Percentiles rank a stretch among this genome's conserved stretches.
These are phyloP conservation scores for Deilephila elpenor DNA, from an alignment of 2,888 invertebrate genomes.

Conservation along the genomic window DNA sequence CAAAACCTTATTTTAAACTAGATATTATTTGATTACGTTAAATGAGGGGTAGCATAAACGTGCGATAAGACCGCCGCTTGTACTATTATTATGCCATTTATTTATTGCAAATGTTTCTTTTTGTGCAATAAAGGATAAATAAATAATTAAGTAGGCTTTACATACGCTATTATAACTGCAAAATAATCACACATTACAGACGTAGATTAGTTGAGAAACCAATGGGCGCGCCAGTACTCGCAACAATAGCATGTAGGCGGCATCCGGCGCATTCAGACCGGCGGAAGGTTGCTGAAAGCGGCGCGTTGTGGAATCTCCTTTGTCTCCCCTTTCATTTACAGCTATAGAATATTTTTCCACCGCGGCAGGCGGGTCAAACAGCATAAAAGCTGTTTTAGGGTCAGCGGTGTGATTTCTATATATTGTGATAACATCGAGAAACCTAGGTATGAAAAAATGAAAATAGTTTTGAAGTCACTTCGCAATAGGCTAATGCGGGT, in stretches of 20 bases:
- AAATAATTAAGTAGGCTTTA: too few species aligned
- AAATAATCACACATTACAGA: background rate
- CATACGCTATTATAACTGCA: background rate
- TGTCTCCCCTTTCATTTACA: slow-evolving; percentile 27
- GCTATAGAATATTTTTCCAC: slow-evolving; percentile 7
- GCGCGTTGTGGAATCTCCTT: slow-evolving; percentile 38
- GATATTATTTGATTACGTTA: background rate
- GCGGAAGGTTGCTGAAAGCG: slow-evolving; percentile 34
- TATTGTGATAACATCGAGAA: background rate
- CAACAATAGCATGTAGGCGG: slow-evolving; percentile 22
- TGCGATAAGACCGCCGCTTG: too few species aligned
- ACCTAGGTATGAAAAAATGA: too few species aligned
- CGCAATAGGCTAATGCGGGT: too few species aligned
- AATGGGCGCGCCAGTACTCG: background rate
- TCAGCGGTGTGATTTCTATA: background rate
- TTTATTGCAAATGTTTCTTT: too few species aligned
- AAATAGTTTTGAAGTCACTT: too few species aligned
- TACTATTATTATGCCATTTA: too few species aligned
- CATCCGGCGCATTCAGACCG: slow-evolving; percentile 28
- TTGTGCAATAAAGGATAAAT: too few species aligned
- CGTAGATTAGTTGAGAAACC: background rate
- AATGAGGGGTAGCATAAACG: too few species aligned
- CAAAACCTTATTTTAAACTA: background rate
- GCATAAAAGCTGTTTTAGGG: background rate
- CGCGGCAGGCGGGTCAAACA: background rate